These are phyloP conservation scores for Rosalia funebris DNA, from an alignment of 2,888 invertebrate genomes.

Conservation along the genomic window DNA sequence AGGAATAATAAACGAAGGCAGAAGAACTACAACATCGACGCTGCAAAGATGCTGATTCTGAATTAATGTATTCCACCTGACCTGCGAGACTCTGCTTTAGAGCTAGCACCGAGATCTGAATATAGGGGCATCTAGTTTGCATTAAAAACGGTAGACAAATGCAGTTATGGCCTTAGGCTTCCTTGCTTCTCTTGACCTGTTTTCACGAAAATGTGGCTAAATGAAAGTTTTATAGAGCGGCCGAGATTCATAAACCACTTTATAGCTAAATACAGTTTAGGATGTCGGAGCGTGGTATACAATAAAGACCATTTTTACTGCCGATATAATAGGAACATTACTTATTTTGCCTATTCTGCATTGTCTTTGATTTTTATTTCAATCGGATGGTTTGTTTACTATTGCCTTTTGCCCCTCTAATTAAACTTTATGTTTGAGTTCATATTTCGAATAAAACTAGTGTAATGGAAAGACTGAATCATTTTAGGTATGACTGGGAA, in stretches of 20 bases:
- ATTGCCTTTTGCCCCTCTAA: not conserved
- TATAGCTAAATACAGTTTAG: slow-evolving; percentile 45
- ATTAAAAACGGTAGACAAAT: slow-evolving; percentile 29
- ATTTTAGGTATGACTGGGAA: not conserved
- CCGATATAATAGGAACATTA: slow-evolving; percentile 10
- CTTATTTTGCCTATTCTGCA: slow-evolving; percentile 16
- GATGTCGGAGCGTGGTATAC: slow-evolving; percentile 13
- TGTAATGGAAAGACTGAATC: not conserved
- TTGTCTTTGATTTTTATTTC: slow-evolving; percentile 15
- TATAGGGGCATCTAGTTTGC: slow-evolving; percentile 15
- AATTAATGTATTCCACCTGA: slow-evolving; percentile 17
- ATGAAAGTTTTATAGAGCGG: slow-evolving; percentile 48
- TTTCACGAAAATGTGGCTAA: slow-evolving; percentile 43
- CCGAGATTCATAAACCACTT: slow-evolving; percentile 48
- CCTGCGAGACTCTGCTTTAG: slow-evolving; percentile 5
- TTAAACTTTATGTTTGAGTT: not conserved
- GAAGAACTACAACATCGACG: no score
- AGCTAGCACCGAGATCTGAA: slow-evolving; percentile 6
- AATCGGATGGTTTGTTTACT: slow-evolving; percentile 4
- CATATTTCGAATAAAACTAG: not conserved
- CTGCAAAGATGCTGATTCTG: not conserved
- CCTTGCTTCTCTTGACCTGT: slow-evolving; percentile 37
- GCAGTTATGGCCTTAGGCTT: slow-evolving; percentile 38
- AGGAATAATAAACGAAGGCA: no score
- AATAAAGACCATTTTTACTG: slow-evolving; percentile 18